Percentiles rank a stretch among this genome's conserved stretches.
These are phyloP conservation scores for Pseudanteris insignis DNA, from an alignment of 2,888 invertebrate genomes.

Conservation along the genomic window DNA sequence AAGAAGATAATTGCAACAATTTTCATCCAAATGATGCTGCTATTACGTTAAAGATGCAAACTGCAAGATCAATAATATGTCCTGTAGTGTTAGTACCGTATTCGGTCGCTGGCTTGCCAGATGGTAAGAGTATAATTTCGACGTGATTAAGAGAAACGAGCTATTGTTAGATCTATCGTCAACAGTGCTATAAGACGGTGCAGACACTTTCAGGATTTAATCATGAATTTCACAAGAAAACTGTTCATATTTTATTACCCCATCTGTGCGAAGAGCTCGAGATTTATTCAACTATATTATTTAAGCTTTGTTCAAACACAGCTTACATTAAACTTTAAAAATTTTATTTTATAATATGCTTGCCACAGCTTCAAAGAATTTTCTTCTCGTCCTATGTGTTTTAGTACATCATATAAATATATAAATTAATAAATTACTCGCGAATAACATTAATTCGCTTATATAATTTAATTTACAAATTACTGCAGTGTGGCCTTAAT, in stretches of 20 bases:
- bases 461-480: too few species aligned
- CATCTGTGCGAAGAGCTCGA: slow-evolving; percentile 23
- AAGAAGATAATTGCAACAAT: slow-evolving; percentile 27
- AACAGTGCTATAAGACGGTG: slow-evolving; percentile 25
- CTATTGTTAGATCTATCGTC: slow-evolving; percentile 33
- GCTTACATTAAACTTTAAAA: slow-evolving; percentile 11
- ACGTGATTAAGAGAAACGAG: slow-evolving; percentile 41
- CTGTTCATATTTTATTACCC: slow-evolving; percentile 23
- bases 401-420: too few species aligned
- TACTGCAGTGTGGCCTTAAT: too few species aligned
- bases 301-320: slow-evolving; percentile 23
- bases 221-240: slow-evolving; percentile 29
- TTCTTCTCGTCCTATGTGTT: too few species aligned
- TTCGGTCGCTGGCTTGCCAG: slow-evolving; percentile 36
- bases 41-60: slow-evolving; percentile 19
- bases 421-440: too few species aligned
- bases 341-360: slow-evolving; percentile 27
- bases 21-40: slow-evolving; percentile 21
- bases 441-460: too few species aligned
- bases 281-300: slow-evolving; percentile 26
- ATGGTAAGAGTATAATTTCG: slow-evolving; percentile 41
- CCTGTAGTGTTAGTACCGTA: slow-evolving; percentile 18
- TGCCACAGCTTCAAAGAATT: too few species aligned
- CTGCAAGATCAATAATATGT: slow-evolving; percentile 27
- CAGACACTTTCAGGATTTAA: slow-evolving; percentile 31